Evolutionary conservation across 2,888 invertebrate species (phyloP).

Genomic region (Criorhina ranunculi): DNA sequence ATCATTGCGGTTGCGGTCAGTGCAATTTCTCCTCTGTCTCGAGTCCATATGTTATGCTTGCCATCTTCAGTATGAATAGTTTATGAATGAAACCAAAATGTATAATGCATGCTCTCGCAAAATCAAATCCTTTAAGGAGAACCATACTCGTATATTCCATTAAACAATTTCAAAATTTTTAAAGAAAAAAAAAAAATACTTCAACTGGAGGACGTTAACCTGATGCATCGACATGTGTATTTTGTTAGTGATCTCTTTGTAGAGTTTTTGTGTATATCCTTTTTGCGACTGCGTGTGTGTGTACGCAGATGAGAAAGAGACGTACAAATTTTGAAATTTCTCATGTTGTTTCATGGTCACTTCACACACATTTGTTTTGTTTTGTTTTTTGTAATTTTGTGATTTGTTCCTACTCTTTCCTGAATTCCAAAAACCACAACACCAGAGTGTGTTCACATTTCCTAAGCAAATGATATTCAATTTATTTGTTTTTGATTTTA

Average conservation of each 20-base stretch:
- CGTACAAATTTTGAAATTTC: slow-evolving; percentile 50
- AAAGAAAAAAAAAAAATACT: neutral
- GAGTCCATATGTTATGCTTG: too few species aligned
- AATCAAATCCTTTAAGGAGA: too few species aligned
- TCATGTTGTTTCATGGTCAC: slow-evolving; percentile 55
- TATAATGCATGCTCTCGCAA: too few species aligned
- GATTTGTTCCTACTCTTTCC: slow-evolving; percentile 20
- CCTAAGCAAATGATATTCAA: neutral
- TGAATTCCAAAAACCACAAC: too few species aligned
- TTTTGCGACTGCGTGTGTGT: neutral
- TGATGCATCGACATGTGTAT: neutral
- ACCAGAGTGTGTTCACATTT: neutral
- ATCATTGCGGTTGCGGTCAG: too few species aligned
- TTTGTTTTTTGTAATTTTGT: slow-evolving; percentile 62
- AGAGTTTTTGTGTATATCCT: slow-evolving; percentile 11
- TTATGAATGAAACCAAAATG: too few species aligned
- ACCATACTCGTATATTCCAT: too few species aligned
- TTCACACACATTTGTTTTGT: slow-evolving; percentile 52
- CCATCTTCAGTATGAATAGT: too few species aligned
- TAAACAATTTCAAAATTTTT: slow-evolving; percentile 46
- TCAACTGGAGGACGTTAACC: neutral
- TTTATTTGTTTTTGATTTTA: slow-evolving; percentile 78
- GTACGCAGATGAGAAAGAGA: neutral
- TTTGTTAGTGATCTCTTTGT: slow-evolving; percentile 1
- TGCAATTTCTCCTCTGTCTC: too few species aligned